Base-by-base conservation (phyloP, 2,888 invertebrate genomes). In the Keiferia lycopersicella region DNA sequence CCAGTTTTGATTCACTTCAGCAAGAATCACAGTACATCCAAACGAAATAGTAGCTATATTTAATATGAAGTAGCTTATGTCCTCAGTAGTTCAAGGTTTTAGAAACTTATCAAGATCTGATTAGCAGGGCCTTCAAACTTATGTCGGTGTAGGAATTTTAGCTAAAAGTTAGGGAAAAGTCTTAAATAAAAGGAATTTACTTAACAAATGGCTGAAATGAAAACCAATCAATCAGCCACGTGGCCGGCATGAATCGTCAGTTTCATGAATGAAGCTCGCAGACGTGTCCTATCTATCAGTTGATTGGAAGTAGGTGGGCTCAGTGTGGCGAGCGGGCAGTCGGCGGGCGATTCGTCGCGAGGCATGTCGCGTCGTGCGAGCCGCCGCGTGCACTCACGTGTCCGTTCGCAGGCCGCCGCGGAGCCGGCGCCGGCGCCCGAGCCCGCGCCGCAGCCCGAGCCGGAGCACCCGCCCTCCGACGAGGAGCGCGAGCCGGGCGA, bases 401-500 rank as follows among this genome's bases (percentile, higher is more conserved):
- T 78, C 68, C 88, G 86, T 83, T 87, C 86, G 71, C 87, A 91
- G 90, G 86, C 84, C 75, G 84, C 84, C 68, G 83, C 87, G 70
- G 91, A 89, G 79, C 87, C 86, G 62, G 74, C 81, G 66, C 87
- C 85, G 71, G 86, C 80, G 66, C 86, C 82, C 64, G 92, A 81
- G 74, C 91, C 91, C 67, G 85, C 84, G 70, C 86, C 85, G 51
- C 81, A 79, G 63, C 81, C 83, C 65, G 92, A 81, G 71, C 86
- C 87, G 71, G 92, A 89, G 6, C 81, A 84, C 58, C 81, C 87
- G 71, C 83, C 82, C 0, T 88, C 89, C 10, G 93, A 93, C 81
- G 93, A 92, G 77, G 86, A 93, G 81, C 81, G 91, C 67, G 93
- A 90, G 63, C 90, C 92, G 53, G 93, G 93, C 48, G 92, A 94